Percentiles rank a stretch among this genome's conserved stretches.
Evolutionary conservation across 2,797 vertebrate genomes (phyloP).

Genomic region (Melanotaenia nigrans): DNA sequence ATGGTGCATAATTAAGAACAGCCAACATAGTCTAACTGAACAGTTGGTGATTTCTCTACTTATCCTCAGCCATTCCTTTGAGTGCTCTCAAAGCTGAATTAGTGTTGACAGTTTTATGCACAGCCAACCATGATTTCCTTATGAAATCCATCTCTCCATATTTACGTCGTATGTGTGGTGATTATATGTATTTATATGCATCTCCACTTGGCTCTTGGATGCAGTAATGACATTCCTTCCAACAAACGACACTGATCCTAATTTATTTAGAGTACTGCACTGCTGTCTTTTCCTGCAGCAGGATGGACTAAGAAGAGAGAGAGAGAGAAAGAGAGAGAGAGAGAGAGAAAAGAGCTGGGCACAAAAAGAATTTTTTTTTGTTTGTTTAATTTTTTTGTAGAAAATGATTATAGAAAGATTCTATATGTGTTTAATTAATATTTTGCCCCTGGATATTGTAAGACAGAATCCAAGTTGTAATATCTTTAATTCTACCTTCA

Average conservation of each 20-base stretch:
- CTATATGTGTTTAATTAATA: too few relatives aligned
- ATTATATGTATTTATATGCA: conserved; percentile 18
- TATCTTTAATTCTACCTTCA: too few relatives aligned
- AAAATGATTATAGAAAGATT: too few relatives aligned
- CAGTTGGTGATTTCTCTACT: background rate
- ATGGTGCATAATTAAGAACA: background rate
- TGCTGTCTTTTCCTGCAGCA: conserved; percentile 18
- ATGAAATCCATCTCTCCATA: conserved; percentile 7
- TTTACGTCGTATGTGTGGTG: conserved; percentile 13
- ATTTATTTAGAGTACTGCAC: conserved; percentile 27
- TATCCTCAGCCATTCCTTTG: background rate
- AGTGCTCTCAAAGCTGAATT: background rate
- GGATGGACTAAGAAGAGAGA: background rate
- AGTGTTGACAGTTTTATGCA: background rate
- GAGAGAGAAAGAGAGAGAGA: too few relatives aligned
- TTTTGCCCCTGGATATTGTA: too few relatives aligned
- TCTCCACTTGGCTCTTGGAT: conserved; percentile 24
- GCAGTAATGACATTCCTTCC: conserved; percentile 39
- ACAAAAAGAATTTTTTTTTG: too few relatives aligned
- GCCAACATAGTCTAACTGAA: too few relatives aligned
- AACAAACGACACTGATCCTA: conserved; percentile 52
- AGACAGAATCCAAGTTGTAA: too few relatives aligned
- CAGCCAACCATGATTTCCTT: background rate
- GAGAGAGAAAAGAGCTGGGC: too few relatives aligned
- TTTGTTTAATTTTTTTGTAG: too few relatives aligned